phyloP scores from a whole-genome alignment of 2,888 invertebrate genomes.

The Meandrusa payeni region DNA sequence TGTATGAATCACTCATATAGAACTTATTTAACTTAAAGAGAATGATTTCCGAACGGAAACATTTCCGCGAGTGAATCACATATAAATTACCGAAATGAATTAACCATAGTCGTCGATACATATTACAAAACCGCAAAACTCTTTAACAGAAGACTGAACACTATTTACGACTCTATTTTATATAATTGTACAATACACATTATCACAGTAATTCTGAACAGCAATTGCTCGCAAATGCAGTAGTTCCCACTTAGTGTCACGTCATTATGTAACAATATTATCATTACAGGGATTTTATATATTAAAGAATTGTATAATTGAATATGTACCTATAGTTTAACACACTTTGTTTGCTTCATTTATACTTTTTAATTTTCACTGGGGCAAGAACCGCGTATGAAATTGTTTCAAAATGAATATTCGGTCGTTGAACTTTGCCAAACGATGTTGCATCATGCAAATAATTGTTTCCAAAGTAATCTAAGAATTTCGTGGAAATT shows the following conservation, averaged over 20 bases:
- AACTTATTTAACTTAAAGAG: constrained; percentile 4
- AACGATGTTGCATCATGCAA: constrained; percentile 22
- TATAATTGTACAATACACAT: constrained; percentile 71
- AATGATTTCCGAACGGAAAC: constrained; percentile 25
- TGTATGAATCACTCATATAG: constrained; percentile 1
- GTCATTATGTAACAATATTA: constrained; percentile 73
- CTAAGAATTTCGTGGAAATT: constrained; percentile 41
- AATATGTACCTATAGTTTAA: constrained; percentile 71
- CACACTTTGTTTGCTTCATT: constrained; percentile 62
- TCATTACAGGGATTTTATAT: constrained; percentile 81
- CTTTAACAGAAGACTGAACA: constrained; percentile 76
- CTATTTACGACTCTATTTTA: constrained; percentile 78
- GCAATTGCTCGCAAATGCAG: constrained; percentile 33
- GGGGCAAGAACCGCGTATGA: constrained; percentile 26
- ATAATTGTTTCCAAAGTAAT: constrained; percentile 32
- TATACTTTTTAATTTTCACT: constrained; percentile 46
- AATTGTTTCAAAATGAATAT: neutral
- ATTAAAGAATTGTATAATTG: constrained; percentile 72
- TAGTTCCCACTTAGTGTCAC: constrained; percentile 57
- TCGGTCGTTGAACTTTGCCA: constrained; percentile 27
- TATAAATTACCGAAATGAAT: constrained; percentile 35
- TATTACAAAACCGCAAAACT: constrained; percentile 48
- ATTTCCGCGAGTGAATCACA: constrained; percentile 32
- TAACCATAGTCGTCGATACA: constrained; percentile 43
- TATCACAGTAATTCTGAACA: constrained; percentile 50